Base-by-base conservation (phyloP, 2,797 vertebrate species). In the Cyclura pinguis region DNA sequence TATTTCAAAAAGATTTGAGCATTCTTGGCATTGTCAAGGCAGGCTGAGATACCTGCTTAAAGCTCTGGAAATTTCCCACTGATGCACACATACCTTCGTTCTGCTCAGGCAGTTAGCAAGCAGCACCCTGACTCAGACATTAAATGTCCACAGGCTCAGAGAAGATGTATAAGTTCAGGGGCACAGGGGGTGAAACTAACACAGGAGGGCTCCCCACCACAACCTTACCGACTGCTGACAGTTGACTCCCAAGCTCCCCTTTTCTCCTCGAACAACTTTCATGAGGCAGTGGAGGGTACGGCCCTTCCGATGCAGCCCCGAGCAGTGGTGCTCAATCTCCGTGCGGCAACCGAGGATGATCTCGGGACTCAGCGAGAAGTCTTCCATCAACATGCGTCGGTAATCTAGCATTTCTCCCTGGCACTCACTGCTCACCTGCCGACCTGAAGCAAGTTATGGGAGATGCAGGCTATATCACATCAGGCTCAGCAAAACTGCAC, bases 391-490 rank as follows among this genome's bases (percentile, higher is more conserved):
- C 99, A 99, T 99, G 93, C 99, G 98, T 22, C 99, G 96, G 96
- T 99, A 99, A 95, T 99, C 99, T 96, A 99, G 93, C 99, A 99
- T 99, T 94, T 99, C 99, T 0, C 99, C 99, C 97, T 99, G 99
- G 96, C 99, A 99, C 95, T 99, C 99, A 0, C 99, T 99, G 85
- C 98, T 99, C 86, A 99, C 98, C 22, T 98, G 97, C 0, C 98
- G 98, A 52, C 99, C 99, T 99, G 95, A 76, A 42, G 84, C 76
- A 88, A 89, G 59, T 85, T 82, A 64, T 73, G 59, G 76, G 69
- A 0, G 2, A 74, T 0, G n/a, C 42, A 6, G 4, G 42, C 38
- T 24, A 29, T 14, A n/a, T 62, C 35, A 13, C 35, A 62, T 22
- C 20, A 20, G 20, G 18, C 59, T 62, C 20, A 62, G 57, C 64